Evolutionary conservation across 2,888 invertebrate genomes (phyloP).

Genomic region (Rhopalosiphum nymphaeae): DNA sequence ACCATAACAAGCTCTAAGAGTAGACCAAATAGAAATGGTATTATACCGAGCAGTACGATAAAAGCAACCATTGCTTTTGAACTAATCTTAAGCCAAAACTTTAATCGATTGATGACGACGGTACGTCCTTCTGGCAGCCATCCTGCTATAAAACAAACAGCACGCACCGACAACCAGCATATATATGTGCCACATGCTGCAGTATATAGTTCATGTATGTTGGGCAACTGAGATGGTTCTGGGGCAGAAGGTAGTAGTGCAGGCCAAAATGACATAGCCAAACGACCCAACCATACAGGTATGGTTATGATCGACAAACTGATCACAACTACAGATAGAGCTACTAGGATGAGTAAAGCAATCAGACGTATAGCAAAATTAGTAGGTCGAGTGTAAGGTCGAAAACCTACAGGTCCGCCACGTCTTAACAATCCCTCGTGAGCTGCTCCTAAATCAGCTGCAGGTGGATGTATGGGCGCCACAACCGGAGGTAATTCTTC

Average conservation of each 20-base stretch:
- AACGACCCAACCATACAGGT: constrained; percentile 91
- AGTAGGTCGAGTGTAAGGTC: constrained; percentile 88
- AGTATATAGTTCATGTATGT: constrained; percentile 95
- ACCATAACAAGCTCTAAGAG: constrained; percentile 92
- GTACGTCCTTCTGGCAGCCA: constrained; percentile 92
- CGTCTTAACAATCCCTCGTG: constrained; percentile 91
- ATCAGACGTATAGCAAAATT: constrained; percentile 82
- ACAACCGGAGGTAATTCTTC: constrained; percentile 51
- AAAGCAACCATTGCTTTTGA: constrained; percentile 82
- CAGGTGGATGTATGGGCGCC: constrained; percentile 69
- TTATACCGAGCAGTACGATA: constrained; percentile 85
- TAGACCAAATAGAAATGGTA: constrained; percentile 92
- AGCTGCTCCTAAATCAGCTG: constrained; percentile 79
- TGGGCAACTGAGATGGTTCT: constrained; percentile 69
- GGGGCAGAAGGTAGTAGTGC: constrained; percentile 72
- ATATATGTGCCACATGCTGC: constrained; percentile 94
- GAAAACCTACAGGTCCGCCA: constrained; percentile 83
- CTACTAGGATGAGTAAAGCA: constrained; percentile 81
- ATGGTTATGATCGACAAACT: constrained; percentile 88
- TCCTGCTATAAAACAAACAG: constrained; percentile 83
- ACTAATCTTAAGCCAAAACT: constrained; percentile 80
- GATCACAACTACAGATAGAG: constrained; percentile 85
- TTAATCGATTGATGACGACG: constrained; percentile 79
- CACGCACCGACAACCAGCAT: constrained; percentile 92
- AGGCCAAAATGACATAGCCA: constrained; percentile 89